Evolutionary conservation across 2,888 invertebrate species (phyloP).

Genomic region (Yponomeuta evonymella): DNA sequence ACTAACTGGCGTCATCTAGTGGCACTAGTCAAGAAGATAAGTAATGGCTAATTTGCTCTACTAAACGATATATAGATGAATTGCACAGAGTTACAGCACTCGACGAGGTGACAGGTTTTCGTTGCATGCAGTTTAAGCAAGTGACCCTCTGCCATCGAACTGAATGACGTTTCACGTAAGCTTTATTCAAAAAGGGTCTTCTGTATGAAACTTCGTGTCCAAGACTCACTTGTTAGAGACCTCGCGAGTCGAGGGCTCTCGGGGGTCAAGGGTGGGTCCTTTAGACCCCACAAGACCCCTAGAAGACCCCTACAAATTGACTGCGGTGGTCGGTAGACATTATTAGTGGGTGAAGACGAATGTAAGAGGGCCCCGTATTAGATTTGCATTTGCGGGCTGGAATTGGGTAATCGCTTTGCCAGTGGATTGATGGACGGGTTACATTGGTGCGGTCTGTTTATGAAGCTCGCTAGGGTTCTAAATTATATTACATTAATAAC

Average conservation of each 20-base stretch:
- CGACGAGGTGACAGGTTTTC: too few relatives aligned
- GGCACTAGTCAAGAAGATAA: too few relatives aligned
- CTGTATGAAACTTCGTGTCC: not conserved
- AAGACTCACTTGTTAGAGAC: not conserved
- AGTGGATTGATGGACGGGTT: not conserved
- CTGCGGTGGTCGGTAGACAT: conserved; percentile 7
- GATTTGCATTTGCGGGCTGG: not conserved
- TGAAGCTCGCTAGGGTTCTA: not conserved
- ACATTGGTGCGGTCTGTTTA: not conserved
- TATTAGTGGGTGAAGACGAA: conserved; percentile 8
- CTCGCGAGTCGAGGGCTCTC: conserved; percentile 4
- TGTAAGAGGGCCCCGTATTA: not conserved
- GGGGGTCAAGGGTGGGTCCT: not conserved
- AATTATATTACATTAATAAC: too few relatives aligned
- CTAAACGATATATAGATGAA: too few relatives aligned
- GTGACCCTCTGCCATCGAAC: too few relatives aligned
- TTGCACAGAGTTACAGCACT: too few relatives aligned
- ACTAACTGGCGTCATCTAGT: too few relatives aligned
- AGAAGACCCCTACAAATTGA: conserved; percentile 12
- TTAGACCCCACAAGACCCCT: conserved; percentile 5
- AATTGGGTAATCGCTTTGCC: not conserved
- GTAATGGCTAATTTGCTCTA: too few relatives aligned
- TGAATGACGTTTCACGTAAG: too few relatives aligned
- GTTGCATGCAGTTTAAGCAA: too few relatives aligned
- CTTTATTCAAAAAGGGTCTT: too few relatives aligned